Base-by-base conservation (phyloP, 1,140 invertebrate genomes). In the Bicyclus anynana region DNA sequence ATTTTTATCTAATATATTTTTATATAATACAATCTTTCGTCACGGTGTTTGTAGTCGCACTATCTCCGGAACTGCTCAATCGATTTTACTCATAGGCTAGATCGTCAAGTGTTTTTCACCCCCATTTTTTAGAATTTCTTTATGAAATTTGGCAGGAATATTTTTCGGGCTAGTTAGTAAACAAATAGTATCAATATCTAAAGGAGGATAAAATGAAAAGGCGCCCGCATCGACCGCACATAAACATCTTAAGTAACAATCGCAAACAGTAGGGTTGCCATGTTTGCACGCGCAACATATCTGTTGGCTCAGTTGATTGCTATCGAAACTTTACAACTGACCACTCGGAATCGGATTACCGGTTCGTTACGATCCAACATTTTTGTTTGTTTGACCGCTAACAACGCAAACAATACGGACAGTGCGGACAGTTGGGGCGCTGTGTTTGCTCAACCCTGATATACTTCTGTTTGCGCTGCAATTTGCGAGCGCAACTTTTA, bases 281-380 rank as follows among this genome's bases (percentile, higher is more conserved):
- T 86, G 79, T 87, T 84, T 84, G 44, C 77, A 29, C 71, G 83
- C 80, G 83, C 79, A 84, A 84, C 69, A 83, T 76, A 83, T 84
- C 75, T 84, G 81, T 87, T 84, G 62, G 72, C 68, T 59, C 73
- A 84, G 75, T 84, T 87, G 84, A 87, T 87, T 87, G 84, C 71
- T 59, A 87, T 87, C 75, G 80, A 76, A 86, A 86, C 79, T 86
- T 83, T 79, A 75, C 66, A 77, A 81, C 78, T 87, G 84, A 84
- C 84, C 84, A 75, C 74, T 77, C 65, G 62, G 79, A 80, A 84
- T 86, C 81, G 75, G 81, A 84, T 86, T 83, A 81, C 80, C 7
- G 72, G 74, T 84, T 86, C 83, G 83, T 86, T 86, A 84, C 79
- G 57, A 69, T 57, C 60, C 60, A 61, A 68, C 65, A 83, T 84